Base-by-base conservation (phyloP, 2,888 invertebrate genomes). In the Iphiclides podalirius region DNA sequence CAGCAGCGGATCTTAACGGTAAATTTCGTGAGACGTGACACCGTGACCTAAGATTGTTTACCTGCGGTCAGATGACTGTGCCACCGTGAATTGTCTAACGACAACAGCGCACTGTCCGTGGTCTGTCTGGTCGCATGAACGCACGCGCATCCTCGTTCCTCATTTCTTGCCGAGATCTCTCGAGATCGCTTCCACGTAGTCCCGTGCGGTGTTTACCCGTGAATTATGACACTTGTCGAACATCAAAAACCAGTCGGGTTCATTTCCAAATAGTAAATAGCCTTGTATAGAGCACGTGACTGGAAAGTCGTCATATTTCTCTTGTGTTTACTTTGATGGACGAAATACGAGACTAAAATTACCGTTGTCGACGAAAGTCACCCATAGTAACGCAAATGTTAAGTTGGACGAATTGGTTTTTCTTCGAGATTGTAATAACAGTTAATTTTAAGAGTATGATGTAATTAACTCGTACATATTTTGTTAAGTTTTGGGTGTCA, bases 1-100 rank as follows among this genome's bases (percentile, higher is more conserved):
- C 58, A 55, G 55, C 72, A 70, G 74, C 76, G 77, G 84, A 83
- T 82, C 79, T 71, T 86, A 88, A 87, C 88, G 88, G 88, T 87
- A 88, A 87, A 78, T 79, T 70, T 76, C 64, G 60, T 67, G 63
- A 72, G 67, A 72, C 69, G 65, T 76, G 79, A 78, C 79, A 69
- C 61, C 72, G 66, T 75, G 76, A 80, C 77, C 78, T 71, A 74
- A 62, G 65, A 67, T 67, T 84, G 84, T 85, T 86, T 84, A 84
- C 79, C 62, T 63, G 61, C 61, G 67, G 79, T 83, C 85, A 86
- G 84, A 76, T 87, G 86, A 78, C 71, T 66, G 60, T 61, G 59
- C 58, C 46, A 48, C 52, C 34, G 36, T 33, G 23, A 51, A 43
- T 52, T 57, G 53, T 55, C 53, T 59, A 59, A 58, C 58, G 58